phyloP scores from a whole-genome alignment of 2,113 vertebrate genomes.

The Talpa occidentalis region DNA sequence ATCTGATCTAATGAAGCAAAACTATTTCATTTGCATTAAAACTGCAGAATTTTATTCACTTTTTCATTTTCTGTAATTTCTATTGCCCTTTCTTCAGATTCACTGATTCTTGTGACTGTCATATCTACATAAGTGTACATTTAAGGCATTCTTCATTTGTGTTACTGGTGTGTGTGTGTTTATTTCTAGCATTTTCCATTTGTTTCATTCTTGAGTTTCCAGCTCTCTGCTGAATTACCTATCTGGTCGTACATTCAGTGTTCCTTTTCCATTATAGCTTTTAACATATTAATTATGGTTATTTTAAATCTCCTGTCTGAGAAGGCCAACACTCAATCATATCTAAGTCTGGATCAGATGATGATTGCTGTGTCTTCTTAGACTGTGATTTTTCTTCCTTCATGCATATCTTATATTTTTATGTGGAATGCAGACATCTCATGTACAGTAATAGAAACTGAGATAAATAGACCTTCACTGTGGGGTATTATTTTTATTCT shows the following conservation, averaged over 20 bases:
- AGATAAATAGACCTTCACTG: neutral
- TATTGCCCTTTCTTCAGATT: neutral
- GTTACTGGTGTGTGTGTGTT: neutral
- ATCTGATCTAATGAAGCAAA: neutral
- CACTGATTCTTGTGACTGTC: conserved; percentile 1
- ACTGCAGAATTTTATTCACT: neutral
- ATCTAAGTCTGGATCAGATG: neutral
- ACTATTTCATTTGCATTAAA: neutral
- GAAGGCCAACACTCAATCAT: neutral
- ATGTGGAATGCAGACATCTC: neutral
- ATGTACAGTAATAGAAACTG: neutral
- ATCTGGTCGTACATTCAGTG: neutral
- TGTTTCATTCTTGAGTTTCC: neutral
- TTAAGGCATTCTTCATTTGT: neutral
- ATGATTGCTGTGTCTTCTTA: neutral
- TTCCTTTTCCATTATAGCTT: conserved; percentile 36
- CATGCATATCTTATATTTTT: neutral
- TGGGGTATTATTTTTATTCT: conserved; percentile 10
- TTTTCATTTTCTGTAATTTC: neutral
- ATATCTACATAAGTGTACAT: neutral
- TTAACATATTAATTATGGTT: neutral
- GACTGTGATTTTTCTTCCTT: neutral
- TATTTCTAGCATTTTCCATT: conserved; percentile 41
- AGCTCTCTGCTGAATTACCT: conserved; percentile 1
- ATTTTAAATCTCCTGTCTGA: conserved; percentile 14